Base-by-base conservation (phyloP, 2,888 invertebrate genomes). In the Apamea crenata region DNA sequence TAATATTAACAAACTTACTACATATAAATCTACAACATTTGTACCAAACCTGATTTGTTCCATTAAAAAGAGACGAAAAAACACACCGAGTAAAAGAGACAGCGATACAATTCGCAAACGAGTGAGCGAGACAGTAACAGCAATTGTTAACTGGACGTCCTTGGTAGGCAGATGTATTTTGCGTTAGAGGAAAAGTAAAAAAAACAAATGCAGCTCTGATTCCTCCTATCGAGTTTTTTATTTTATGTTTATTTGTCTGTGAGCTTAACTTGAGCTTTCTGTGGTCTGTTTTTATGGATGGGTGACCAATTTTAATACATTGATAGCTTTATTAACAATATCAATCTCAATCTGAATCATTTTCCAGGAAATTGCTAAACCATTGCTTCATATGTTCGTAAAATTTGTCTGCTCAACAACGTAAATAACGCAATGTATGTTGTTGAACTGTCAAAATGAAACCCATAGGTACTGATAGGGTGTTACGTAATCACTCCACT, bases 61-160 rank as follows among this genome's bases (percentile, higher is more conserved):
- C 14, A 10, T 7, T 21, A 12, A 81, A 81, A 74, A 44, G n/a
- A 68, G 14, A 59, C 21, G 1, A 66, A 74, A 56, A 73, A 77
- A 47, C 7, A 50, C 40, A 56, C 16, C 0, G 56, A 1, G 6
- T 2, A 44, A 86, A 63, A 72, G 66, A 77, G 80, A 73, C n/a
- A 63, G 61, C 56, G 1, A 63, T 61, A 77, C 14, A 40, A 61
- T 73, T 68, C 8, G 50, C 47, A 65, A 29, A 56, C n/a, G 69
- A 66, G 25, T 21, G 66, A 85, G 25, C 16, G 74, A 83, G 87
- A 75, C 16, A 12, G 16, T 6, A 36, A 47, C 1, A 32, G 6
- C 56, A 56, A 77, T 87, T 87, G 86, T 83, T 80, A 74, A 75
- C 50, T 59, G 6, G 77, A 1, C 44, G 80, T 72, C 87, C 85